phyloP scores from a whole-genome alignment of 2,797 vertebrate genomes.

The Anabas testudineus region DNA sequence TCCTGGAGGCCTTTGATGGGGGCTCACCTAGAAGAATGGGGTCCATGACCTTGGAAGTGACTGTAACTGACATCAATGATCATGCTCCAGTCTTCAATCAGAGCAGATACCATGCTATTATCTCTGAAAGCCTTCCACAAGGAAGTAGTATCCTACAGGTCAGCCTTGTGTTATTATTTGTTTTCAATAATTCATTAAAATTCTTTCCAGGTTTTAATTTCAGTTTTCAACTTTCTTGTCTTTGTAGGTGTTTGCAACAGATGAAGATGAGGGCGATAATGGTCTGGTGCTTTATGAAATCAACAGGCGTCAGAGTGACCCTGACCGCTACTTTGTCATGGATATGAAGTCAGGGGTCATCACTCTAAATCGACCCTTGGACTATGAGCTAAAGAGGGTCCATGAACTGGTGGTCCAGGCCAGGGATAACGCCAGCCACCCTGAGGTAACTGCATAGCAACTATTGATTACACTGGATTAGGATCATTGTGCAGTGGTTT shows the following conservation, averaged over 20 bases:
- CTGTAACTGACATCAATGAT: conserved; percentile 95
- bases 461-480: conserved; percentile 3
- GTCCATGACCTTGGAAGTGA: conserved; percentile 90
- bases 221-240: conserved; percentile 7
- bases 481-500: not conserved
- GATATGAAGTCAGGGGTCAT: conserved; percentile 92
- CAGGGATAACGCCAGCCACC: conserved; percentile 92
- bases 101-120: conserved; percentile 94
- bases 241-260: conserved; percentile 92
- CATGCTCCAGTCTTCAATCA: conserved; percentile 96
- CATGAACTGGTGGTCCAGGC: conserved; percentile 98
- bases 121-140: conserved; percentile 94
- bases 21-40: conserved; percentile 90
- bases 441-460: conserved; percentile 81
- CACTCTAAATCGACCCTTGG: conserved; percentile 91
- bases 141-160: conserved; percentile 95
- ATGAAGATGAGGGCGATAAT: conserved; percentile 94
- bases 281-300: conserved; percentile 96
- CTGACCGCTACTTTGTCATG: conserved; percentile 93
- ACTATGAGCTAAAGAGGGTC: conserved; percentile 94
- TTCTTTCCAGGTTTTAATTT: not conserved
- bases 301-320: conserved; percentile 96
- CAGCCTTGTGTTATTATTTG: conserved; percentile 18
- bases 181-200: not conserved
- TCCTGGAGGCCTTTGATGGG: conserved; percentile 94